Evolutionary conservation across 37 sponge, comb jelly and placozoan species (phyloP), one percentile per base, ranked within the genome.

Genomic region (Tethya wilhelma): DNA sequence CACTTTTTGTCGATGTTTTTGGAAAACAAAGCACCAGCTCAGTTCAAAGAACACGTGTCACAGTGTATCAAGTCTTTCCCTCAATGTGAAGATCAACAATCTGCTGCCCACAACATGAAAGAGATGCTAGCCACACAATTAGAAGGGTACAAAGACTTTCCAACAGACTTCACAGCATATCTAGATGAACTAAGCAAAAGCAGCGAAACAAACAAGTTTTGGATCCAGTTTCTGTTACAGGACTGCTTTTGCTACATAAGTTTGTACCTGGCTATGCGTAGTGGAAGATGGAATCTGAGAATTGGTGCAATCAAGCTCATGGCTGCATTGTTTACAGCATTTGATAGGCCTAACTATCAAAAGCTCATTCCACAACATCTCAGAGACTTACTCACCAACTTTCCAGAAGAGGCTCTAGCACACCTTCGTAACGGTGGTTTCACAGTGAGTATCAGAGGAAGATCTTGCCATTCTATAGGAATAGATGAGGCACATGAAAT

Each of bases 401-500:
- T 69, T 56, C 81, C 81, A 34, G 20, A 26, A 12, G 59, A 56
- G n/a, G 37, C 70, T 17, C 71, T 57, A 20, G 20, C 20, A 17
- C 37, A 23, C 62, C 30, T 80, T 4, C 7, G 5, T 37, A 0
- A 53, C 1, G 81, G 81, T n/a, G 63, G 71, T 1, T 80, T 80
- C 43, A 41, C 71, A 23, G 72, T 80, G 12, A 68, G 71, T n/a
- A 53, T 80, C 26, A 56, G 2, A 19, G 81, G 81, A 28, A 19
- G 62, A 56, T 29, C 58, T 1, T 80, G 71, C 37, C 58, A 69
- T 23, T 53, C 72, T 56, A 63, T 80, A 0, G 81, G 33, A 34
- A 53, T 80, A 30, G 81, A 80, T 37, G 81, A 80, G 58, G 81
- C 81, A 25, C 81, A 80, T 25, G 81, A 80, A 69, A 80, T 80